Conservation (phyloP, 2,888 invertebrate genomes). For the Urechis unicinctus region DNA sequence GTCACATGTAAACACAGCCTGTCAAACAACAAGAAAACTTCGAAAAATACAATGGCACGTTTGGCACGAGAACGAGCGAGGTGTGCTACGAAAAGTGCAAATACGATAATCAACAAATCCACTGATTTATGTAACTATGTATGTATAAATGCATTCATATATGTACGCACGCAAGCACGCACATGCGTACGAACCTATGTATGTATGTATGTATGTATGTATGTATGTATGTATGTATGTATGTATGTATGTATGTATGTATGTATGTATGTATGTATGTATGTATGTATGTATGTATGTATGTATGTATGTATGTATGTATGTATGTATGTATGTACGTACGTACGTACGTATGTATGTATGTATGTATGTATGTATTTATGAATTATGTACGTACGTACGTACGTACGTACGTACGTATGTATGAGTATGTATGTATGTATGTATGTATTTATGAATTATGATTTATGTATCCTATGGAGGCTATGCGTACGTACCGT, state of each 20-base stretch:
- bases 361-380: conserved; percentile 8
- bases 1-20: too few relatives aligned
- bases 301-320: conserved; percentile 5
- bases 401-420: background rate
- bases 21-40: too few relatives aligned
- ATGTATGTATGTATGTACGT: background rate
- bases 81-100: too few relatives aligned
- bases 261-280: conserved; percentile 2
- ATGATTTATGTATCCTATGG: too few relatives aligned
- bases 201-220: conserved; percentile 3
- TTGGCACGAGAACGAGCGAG: too few relatives aligned
- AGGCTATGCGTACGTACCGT: too few relatives aligned
- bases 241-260: conserved; percentile 3
- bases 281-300: conserved; percentile 5
- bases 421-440: too few relatives aligned
- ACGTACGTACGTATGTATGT: conserved; percentile 3
- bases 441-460: too few relatives aligned
- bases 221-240: conserved; percentile 3
- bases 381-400: background rate
- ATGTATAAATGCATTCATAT: conserved; percentile 3
- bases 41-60: too few relatives aligned
- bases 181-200: conserved; percentile 1
- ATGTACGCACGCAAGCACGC: conserved; percentile 1
- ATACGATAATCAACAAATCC: too few relatives aligned
- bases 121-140: conserved; percentile 6